phyloP scores from a whole-genome alignment of 2,888 invertebrate genomes.

The Leptogaster cylindrica region DNA sequence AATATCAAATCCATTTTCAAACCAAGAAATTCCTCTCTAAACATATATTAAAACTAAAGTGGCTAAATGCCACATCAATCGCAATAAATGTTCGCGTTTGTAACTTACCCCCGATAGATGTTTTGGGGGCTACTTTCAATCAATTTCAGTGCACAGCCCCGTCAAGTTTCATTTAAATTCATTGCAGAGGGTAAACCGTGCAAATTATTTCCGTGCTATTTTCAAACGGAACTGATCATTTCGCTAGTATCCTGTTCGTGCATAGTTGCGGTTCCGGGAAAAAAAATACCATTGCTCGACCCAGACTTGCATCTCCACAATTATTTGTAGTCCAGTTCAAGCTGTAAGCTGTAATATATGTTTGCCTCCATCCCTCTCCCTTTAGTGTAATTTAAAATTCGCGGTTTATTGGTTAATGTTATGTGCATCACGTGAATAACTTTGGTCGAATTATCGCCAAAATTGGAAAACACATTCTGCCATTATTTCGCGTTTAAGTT shows the following conservation, averaged over 20 bases:
- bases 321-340: constrained; percentile 9
- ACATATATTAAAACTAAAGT: no score
- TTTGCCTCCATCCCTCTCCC: not conserved
- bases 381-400: constrained; percentile 36
- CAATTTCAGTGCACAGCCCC: no score
- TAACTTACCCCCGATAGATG: no score
- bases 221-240: constrained; percentile 14
- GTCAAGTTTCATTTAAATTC: constrained; percentile 28
- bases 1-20: no score
- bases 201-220: constrained; percentile 23
- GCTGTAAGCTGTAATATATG: not conserved
- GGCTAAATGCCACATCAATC: no score
- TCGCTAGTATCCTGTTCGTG: not conserved
- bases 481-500: constrained; percentile 20
- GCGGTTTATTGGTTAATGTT: constrained; percentile 51
- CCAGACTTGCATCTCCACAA: constrained; percentile 7
- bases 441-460: constrained; percentile 50
- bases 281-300: constrained; percentile 5
- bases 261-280: constrained; percentile 13
- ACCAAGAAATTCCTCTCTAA: no score
- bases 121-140: no score
- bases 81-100: no score
- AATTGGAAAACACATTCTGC: not conserved
- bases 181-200: constrained; percentile 16
- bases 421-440: constrained; percentile 50